Percentiles rank a stretch among this genome's conserved stretches.
phyloP scores from a whole-genome alignment of 2,113 vertebrate species.

The Setophaga kirtlandii region DNA sequence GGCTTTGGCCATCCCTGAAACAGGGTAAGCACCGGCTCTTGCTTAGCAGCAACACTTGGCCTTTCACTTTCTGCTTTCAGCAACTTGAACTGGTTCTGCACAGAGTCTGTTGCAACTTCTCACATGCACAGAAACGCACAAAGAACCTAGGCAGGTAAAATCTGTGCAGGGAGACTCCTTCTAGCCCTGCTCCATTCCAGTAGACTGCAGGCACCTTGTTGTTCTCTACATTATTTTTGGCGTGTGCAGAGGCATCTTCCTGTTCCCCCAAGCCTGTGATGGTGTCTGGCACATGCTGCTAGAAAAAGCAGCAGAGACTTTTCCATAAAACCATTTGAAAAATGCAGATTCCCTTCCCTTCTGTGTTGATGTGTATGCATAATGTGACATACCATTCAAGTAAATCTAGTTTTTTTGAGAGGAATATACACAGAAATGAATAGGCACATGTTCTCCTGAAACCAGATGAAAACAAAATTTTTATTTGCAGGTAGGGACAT shows the following conservation, averaged over 20 bases:
- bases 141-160: background rate
- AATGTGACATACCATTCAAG: background rate
- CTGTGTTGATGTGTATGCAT: background rate
- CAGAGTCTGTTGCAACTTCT: background rate
- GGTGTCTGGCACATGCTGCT: background rate
- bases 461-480: background rate
- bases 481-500: background rate
- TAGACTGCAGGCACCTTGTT: background rate
- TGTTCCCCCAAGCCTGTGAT: rapidly evolving
- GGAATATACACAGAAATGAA: background rate
- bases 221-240: background rate
- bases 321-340: background rate
- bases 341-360: constrained; percentile 16
- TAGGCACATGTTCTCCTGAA: background rate
- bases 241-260: background rate
- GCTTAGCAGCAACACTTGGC: constrained; percentile 1
- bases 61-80: constrained; percentile 51
- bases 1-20: background rate
- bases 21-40: constrained; percentile 14
- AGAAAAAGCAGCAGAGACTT: background rate
- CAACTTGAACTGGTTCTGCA: background rate
- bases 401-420: background rate
- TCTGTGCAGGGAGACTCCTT: background rate
- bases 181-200: background rate
- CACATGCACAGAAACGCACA: background rate